These are phyloP conservation scores for Ciona savignyi DNA, from an alignment of 23 tunicate species.

Conservation along the genomic window DNA sequence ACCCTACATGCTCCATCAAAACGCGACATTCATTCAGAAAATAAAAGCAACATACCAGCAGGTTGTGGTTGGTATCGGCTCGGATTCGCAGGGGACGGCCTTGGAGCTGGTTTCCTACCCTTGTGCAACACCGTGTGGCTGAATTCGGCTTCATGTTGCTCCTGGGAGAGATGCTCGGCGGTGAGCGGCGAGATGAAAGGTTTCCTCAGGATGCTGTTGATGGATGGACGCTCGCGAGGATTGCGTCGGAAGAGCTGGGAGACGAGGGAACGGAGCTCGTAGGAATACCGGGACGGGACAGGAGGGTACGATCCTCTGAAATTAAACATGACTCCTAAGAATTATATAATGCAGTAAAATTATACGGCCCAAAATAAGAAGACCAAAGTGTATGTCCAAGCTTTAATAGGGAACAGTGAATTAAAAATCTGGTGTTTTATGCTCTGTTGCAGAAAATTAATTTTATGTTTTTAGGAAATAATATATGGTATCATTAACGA, in stretches of 20 bases:
- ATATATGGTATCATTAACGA: too few species aligned
- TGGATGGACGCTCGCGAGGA: constrained; percentile 93
- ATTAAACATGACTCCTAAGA: too few species aligned
- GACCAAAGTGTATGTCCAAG: too few species aligned
- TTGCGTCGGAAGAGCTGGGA: constrained; percentile 78
- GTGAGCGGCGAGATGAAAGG: constrained; percentile 49
- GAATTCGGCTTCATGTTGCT: constrained; percentile 77
- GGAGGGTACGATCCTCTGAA: constrained; percentile 94
- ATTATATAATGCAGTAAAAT: too few species aligned
- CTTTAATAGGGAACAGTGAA: too few species aligned
- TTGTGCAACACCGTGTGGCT: constrained; percentile 93
- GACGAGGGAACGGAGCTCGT: constrained; percentile 66
- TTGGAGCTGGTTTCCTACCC: constrained; percentile 9
- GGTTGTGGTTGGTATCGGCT: constrained; percentile 34
- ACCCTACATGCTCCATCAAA: too few species aligned
- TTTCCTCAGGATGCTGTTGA: constrained; percentile 64
- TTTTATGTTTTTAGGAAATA: too few species aligned
- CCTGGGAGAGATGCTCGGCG: constrained; percentile 46
- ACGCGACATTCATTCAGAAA: too few species aligned
- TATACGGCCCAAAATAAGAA: too few species aligned
- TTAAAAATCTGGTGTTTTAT: too few species aligned
- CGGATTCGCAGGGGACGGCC: constrained; percentile 22
- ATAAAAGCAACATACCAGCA: constrained; percentile 6
- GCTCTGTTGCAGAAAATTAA: too few species aligned
- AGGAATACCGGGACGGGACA: constrained; percentile 67